Conservation (phyloP, 2,113 vertebrate genomes). For the Pelobates fuscus region DNA sequence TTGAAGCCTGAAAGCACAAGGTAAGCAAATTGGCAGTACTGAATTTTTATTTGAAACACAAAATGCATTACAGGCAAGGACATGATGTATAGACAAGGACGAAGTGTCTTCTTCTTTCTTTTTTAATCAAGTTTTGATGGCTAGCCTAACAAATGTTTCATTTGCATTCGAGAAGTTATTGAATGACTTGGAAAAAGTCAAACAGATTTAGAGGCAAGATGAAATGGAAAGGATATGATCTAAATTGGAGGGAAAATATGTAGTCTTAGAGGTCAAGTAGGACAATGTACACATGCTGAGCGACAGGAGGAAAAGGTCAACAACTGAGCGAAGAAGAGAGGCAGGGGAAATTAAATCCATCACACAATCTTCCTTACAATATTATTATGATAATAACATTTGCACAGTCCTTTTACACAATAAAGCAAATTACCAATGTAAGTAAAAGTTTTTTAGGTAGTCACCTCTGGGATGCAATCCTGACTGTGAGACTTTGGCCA, state of each 20-base stretch:
- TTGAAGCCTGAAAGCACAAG: conserved; percentile 14
- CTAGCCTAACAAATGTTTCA: conserved; percentile 40
- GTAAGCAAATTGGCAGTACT: conserved; percentile 30
- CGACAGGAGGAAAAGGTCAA: conserved; percentile 16
- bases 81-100: conserved; percentile 32
- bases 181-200: conserved; percentile 36
- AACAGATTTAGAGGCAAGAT: conserved; percentile 44
- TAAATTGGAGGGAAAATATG: conserved; percentile 24
- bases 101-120: background rate
- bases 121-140: conserved; percentile 27
- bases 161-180: conserved; percentile 46
- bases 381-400: conserved; percentile 45
- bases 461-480: conserved; percentile 14
- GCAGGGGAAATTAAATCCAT: conserved; percentile 24
- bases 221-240: conserved; percentile 34
- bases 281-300: conserved; percentile 2
- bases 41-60: conserved; percentile 37
- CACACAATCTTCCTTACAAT: conserved; percentile 22
- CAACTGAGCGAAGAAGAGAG: background rate
- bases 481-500: background rate
- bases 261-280: conserved; percentile 14
- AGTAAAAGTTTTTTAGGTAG: conserved; percentile 19
- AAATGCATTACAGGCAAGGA: conserved; percentile 41
- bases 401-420: conserved; percentile 8
- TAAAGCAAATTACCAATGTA: conserved; percentile 23